Evolutionary conservation across 2,113 vertebrate genomes (phyloP), one percentile per base, ranked within the genome.

Genomic region (Serinus canaria): DNA sequence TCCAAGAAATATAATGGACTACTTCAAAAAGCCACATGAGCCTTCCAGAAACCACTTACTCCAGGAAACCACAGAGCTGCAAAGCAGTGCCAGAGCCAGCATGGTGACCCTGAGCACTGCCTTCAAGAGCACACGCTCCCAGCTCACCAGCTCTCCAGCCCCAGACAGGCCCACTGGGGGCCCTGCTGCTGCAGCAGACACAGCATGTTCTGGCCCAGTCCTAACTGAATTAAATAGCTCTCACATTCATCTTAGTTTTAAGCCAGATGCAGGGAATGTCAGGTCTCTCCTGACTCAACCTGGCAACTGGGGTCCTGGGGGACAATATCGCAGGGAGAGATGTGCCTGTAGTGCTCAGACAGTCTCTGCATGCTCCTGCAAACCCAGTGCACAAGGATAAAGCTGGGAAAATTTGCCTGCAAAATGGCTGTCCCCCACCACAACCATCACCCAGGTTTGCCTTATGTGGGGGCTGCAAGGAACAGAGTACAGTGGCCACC

Each of bases 361-460:
- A 43, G 62, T 33, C 30, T 83, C 35, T 46, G 35, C 37, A 30
- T 6, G 43, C 70, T 73, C 69, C 60, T 50, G 41, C 13, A 33
- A 74, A 35, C 3, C 11, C 41, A 28, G 7, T 0, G 0, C 23
- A n/a, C n/a, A 11, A 0, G 2, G 50, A 30, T 53, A 41, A 43
- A 72, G 13, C 50, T 50, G 37, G 11, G 46, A 66, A 60, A 73
- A 84, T 68, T 1, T 52, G 31, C 53, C 59, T 58, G 23, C 22
- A 23, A 37, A 44, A 52, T 3, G 6, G 13, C 59, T 28, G 15
- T 21, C 23, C 60, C 21, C 73, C 6, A 27, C 10, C 23, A 15
- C 15, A 64, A 49, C 8, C 0, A 84, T 7, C 1, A 4, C 17
- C 30, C 10, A 11, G 10, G 28, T 56, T 37, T 74, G 85, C 73